These are phyloP conservation scores for Caranx melampygus DNA, from an alignment of 2,113 vertebrate genomes.

Conservation along the genomic window DNA sequence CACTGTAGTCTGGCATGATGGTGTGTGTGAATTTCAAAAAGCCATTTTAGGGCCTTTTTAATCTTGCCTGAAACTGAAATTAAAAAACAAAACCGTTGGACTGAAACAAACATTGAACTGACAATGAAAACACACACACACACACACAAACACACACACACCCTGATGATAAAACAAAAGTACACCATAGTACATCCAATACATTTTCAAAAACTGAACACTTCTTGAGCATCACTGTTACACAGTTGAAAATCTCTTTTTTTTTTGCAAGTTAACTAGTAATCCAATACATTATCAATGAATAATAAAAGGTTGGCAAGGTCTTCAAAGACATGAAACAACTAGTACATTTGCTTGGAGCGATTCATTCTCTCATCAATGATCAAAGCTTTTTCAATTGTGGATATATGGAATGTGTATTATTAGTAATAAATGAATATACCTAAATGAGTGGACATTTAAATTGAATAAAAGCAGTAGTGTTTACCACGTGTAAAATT, in stretches of 20 bases:
- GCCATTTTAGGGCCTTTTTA: not conserved
- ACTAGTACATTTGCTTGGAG: not conserved
- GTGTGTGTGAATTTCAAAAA: not conserved
- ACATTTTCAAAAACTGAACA: not conserved
- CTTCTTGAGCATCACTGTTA: not conserved
- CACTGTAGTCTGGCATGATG: too few relatives aligned
- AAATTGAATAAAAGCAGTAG: not conserved
- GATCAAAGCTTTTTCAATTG: constrained; percentile 34
- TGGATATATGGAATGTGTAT: not conserved
- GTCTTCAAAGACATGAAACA: constrained; percentile 5
- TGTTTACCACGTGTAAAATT: not conserved
- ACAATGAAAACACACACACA: not conserved
- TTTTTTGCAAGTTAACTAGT: not conserved
- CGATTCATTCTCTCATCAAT: not conserved
- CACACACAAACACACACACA: not conserved
- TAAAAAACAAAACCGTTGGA: not conserved
- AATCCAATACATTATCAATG: constrained; percentile 17
- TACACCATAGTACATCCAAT: not conserved
- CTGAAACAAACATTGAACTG: not conserved
- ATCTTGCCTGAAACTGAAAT: not conserved
- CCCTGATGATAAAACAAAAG: not conserved
- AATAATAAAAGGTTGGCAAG: not conserved
- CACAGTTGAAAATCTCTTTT: not conserved
- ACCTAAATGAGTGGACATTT: not conserved
- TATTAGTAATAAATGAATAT: constrained; percentile 25